phyloP scores from a whole-genome alignment of 2,797 vertebrate species.

The Rhinophrynus dorsalis region DNA sequence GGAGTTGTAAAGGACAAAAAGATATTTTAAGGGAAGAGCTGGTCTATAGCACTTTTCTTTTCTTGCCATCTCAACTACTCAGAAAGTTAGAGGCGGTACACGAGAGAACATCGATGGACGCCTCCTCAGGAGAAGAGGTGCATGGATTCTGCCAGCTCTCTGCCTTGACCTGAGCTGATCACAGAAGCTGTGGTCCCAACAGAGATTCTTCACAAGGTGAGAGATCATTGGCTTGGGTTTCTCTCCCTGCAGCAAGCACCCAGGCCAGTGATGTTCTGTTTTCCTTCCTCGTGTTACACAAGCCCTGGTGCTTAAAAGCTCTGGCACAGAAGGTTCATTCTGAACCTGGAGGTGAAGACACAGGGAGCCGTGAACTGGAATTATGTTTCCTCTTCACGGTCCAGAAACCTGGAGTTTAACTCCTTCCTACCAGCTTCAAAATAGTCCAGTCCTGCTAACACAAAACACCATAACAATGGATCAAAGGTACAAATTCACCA shows the following conservation, averaged over 20 bases:
- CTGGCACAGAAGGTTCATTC: neutral
- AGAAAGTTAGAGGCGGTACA: neutral
- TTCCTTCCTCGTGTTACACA: too few relatives aligned
- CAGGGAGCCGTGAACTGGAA: neutral
- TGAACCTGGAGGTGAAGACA: neutral
- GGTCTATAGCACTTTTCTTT: too few relatives aligned
- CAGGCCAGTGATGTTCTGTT: neutral
- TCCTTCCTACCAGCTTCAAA: neutral
- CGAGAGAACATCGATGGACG: neutral
- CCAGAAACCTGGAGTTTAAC: neutral
- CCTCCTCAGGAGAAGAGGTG: neutral
- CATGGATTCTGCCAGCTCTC: neutral
- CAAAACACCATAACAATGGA: too few relatives aligned
- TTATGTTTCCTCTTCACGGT: neutral
- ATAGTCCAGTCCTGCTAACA: too few relatives aligned
- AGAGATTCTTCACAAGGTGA: neutral
- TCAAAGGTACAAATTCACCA: too few relatives aligned
- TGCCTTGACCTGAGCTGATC: neutral
- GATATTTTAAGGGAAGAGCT: too few relatives aligned
- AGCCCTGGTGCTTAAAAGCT: neutral
- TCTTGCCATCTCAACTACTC: neutral
- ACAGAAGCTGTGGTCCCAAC: neutral
- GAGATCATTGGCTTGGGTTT: neutral
- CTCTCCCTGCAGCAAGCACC: neutral
- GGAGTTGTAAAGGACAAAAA: too few relatives aligned